These are phyloP conservation scores for Melanotaenia pygmaea DNA, from an alignment of 2,797 vertebrate species.

Conservation along the genomic window DNA sequence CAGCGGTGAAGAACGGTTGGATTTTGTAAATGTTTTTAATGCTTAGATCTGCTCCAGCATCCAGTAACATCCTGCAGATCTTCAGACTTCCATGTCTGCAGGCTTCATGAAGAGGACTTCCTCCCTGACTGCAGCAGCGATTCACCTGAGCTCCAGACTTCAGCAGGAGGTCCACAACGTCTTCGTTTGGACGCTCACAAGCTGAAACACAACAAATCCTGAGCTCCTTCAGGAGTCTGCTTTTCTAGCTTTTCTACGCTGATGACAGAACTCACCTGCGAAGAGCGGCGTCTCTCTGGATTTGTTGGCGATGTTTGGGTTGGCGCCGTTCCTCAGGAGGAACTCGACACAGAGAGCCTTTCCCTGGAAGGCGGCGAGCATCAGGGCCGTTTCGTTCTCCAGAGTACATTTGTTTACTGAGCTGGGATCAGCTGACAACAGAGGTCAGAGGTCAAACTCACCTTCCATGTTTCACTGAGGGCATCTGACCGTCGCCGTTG, in stretches of 20 bases:
- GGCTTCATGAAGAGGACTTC: conserved; percentile 87
- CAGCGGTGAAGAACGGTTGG: conserved; percentile 87
- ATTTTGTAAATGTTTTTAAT: conserved; percentile 85
- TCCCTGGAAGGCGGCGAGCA: conserved; percentile 78
- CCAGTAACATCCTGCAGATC: conserved; percentile 85
- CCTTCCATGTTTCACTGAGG: too few relatives aligned
- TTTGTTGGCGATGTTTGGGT: conserved; percentile 86
- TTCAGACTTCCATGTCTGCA: conserved; percentile 83
- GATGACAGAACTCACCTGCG: conserved; percentile 76
- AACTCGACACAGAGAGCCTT: conserved; percentile 82
- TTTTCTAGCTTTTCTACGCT: background rate
- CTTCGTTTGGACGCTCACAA: conserved; percentile 83
- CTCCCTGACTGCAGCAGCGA: conserved; percentile 83
- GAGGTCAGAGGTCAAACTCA: conserved; percentile 8
- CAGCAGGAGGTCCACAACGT: conserved; percentile 82
- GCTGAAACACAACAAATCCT: conserved; percentile 67
- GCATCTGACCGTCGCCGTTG: too few relatives aligned
- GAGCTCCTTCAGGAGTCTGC: background rate
- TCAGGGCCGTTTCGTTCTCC: conserved; percentile 84
- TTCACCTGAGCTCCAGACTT: conserved; percentile 84
- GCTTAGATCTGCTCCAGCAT: conserved; percentile 83
- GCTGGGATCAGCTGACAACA: conserved; percentile 77
- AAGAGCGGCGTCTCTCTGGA: conserved; percentile 86
- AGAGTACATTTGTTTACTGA: conserved; percentile 82
- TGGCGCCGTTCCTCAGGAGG: conserved; percentile 84